Evolutionary conservation across 2,888 invertebrate species (phyloP), one percentile per base, ranked within the genome.

Genomic region (Bhutanitis thaidina): DNA sequence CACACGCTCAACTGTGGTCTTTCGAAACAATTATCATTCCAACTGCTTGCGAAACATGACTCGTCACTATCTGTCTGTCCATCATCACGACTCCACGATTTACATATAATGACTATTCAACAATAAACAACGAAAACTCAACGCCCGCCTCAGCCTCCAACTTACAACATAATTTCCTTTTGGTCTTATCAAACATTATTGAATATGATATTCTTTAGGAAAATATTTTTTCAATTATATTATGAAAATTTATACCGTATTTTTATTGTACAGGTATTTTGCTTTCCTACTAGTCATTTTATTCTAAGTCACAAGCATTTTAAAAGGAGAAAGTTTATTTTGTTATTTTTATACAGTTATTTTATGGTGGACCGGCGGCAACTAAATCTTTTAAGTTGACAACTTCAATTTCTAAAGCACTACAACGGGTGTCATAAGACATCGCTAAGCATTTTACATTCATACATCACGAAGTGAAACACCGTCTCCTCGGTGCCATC

Each of bases 31-130:
- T 85, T 86, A 86, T 85, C 86, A 82, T 87, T 75, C 80, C 78
- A 69, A 70, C 71, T 71, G 71, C 73, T 88, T 82, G 87, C 88
- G 74, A 86, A 89, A 87, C 89, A 81, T 80, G 84, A 80, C 64
- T 77, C 78, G 86, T 87, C 86, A 85, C 84, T 87, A 89, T 89
- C 88, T 64, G 72, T 67, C 73, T 67, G 69, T 69, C 78, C 80
- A 89, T 89, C 88, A 82, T 83, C 89, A 89, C 89, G 89, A 88
- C 82, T 78, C 64, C 64, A 73, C 86, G 75, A 88, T 89, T 89
- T 88, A 86, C 88, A 87, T 87, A 86, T 88, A 89, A 88, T 88
- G 85, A 87, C 80, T 85, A 78, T 79, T 78, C 80, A 83, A 87
- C 87, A 81, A 82, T 83, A 86, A 81, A 86, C 84, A 77, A 83